Base-by-base conservation (phyloP, 2,888 invertebrate genomes). In the Yponomeuta plumbellus region DNA sequence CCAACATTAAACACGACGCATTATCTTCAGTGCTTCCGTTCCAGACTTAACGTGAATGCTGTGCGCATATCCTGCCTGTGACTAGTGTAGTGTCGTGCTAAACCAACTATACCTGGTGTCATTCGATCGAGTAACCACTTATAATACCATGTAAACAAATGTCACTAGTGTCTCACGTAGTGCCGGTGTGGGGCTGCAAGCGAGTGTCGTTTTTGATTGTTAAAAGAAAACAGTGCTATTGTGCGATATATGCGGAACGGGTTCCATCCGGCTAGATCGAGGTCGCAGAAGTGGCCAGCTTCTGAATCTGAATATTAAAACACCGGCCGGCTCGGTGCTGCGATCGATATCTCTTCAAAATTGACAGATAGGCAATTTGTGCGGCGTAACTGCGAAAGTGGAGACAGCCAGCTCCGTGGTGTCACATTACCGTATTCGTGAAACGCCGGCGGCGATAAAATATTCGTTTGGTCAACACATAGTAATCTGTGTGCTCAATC, bases 1-100 rank as follows among this genome's bases (percentile, higher is more conserved):
- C 80, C 83, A 88, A 89, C 84, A 84, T 85, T 88, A 89, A 89
- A 89, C 90, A 91, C 88, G 86, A 86, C 86, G 86, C 84, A 86
- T 77, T 83, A 83, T 81, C 83, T 80, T 79, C 77, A 76, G 78
- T 80, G 87, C 83, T 86, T 86, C 85, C 86, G 84, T 83, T 85
- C 81, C 83, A 82, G 80, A 82, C 77, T 76, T 83, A 85, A 85
- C 84, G 84, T 83, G 79, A 82, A 84, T 85, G 81, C 76, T 79
- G 79, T 76, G 75, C 76, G 62, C 75, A 74, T 71, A 76, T 76
- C 79, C 79, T 73, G 74, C 75, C 5, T 52, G 44, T 52, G 75
- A 73, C 72, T 74, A 80, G 86, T 87, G 84, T 86, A 80, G 87
- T 87, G 86, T 85, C 82, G 88, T 88, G 88, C 86, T 86, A 87